Base-by-base conservation (phyloP, 2,113 vertebrate species). In the Hyaena hyaena region DNA sequence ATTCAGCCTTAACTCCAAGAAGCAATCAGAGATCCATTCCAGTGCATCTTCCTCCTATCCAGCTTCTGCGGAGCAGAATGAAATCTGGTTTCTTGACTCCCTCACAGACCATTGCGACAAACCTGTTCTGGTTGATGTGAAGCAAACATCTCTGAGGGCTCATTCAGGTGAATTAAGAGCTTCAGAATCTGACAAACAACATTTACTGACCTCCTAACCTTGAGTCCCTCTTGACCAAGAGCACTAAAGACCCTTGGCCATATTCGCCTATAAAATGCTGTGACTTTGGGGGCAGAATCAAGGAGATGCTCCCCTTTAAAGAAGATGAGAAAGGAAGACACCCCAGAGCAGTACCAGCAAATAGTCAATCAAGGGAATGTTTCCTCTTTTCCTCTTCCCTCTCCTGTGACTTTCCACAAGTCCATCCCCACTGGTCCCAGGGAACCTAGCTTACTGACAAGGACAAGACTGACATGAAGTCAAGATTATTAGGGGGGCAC, bases 1-100 rank as follows among this genome's bases (percentile, higher is more conserved):
- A 96, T 87, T 97, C 81, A 96, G 94, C 92, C 92, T 96, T 86
- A 97, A 95, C 4, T 26, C 28, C 45, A 58, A 95, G 95, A 98
- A 79, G 61, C 93, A 86, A 88, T 82, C 95, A 98, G 97, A 97
- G 88, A 96, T 96, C 84, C 94, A 81, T 96, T 98, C 96, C 98
- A 82, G 86, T 95, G 63, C 28, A 77, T 68, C 58, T 65, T 93
- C 28, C 5, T 8, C 61, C 58, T 65, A 26, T 90, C 93, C 21
- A 91, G 89, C 39, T 73, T 96, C 97, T 93, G 82, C 90, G 79
- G 73, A 97, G 96, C 55, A 98, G 94, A 94, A 87, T 61, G 48
- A 96, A 94, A 94, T 97, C 83, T 97, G 92, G 73, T 61, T 94
- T 95, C 92, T 48, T 35, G 45, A n/a, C 10, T 4, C 9, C 33